A percentile compares a stretch with the other conserved stretches of the same genome.
These are phyloP conservation scores for Euwallacea similis DNA, from an alignment of 1,140 invertebrate species.

Conservation along the genomic window DNA sequence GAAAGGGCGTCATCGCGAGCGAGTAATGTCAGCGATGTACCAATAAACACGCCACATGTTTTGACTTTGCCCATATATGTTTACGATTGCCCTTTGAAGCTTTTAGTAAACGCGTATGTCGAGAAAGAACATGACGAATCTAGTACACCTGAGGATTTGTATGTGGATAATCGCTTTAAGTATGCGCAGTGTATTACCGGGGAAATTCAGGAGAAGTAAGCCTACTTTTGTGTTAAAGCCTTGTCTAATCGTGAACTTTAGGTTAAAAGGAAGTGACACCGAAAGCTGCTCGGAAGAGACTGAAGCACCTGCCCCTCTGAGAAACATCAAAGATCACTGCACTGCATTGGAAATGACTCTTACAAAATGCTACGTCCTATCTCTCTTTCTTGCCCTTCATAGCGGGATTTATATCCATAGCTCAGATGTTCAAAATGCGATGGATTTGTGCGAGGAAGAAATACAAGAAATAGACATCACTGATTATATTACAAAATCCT, in stretches of 20 bases:
- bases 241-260: conserved; percentile 38
- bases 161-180: conserved; percentile 59
- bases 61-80: conserved; percentile 67
- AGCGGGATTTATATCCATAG: conserved; percentile 61
- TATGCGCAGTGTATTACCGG: conserved; percentile 49
- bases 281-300: conserved; percentile 55
- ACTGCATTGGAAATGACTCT: conserved; percentile 63
- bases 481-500: conserved; percentile 66
- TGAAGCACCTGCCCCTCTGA: conserved; percentile 56
- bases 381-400: conserved; percentile 67
- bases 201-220: conserved; percentile 30
- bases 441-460: conserved; percentile 73
- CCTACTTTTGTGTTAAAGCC: background rate
- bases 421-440: conserved; percentile 71
- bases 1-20: conserved; percentile 46
- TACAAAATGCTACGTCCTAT: conserved; percentile 69
- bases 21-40: conserved; percentile 50
- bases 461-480: conserved; percentile 74
- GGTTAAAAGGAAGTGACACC: conserved; percentile 54
- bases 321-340: conserved; percentile 64
- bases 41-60: conserved; percentile 46
- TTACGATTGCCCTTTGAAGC: conserved; percentile 67
- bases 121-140: conserved; percentile 49
- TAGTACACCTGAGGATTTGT: conserved; percentile 53
- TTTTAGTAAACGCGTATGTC: conserved; percentile 63